Evolutionary conservation across 2,797 vertebrate genomes (phyloP).

Genomic region (Phrynocephalus forsythii): DNA sequence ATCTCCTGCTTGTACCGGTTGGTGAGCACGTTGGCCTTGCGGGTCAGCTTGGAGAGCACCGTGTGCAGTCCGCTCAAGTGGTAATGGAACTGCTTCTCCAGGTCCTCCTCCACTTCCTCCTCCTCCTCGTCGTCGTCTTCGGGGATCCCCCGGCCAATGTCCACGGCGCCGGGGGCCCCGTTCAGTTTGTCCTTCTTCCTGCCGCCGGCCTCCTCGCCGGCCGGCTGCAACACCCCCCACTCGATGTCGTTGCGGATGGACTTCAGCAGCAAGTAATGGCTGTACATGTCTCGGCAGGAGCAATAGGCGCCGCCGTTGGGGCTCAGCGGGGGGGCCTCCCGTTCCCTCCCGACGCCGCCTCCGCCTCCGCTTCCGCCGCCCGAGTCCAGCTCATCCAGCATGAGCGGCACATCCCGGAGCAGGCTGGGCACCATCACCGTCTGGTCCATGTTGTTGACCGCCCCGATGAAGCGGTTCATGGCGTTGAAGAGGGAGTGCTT

Average conservation of each 20-base stretch:
- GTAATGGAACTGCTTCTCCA: slow-evolving; percentile 91
- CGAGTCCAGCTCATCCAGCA: slow-evolving; percentile 83
- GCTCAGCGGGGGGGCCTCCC: slow-evolving; percentile 55
- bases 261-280: slow-evolving; percentile 94
- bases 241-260: slow-evolving; percentile 96
- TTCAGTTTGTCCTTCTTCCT: slow-evolving; percentile 76
- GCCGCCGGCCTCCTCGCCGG: slow-evolving; percentile 79
- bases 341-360: slow-evolving; percentile 67
- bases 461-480: slow-evolving; percentile 96
- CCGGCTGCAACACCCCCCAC: slow-evolving; percentile 89
- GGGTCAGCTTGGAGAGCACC: slow-evolving; percentile 90
- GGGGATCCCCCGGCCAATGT: slow-evolving; percentile 76
- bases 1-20: slow-evolving; percentile 94
- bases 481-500: slow-evolving; percentile 94
- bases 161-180: slow-evolving; percentile 74
- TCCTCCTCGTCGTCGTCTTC: slow-evolving; percentile 82
- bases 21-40: slow-evolving; percentile 90
- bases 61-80: slow-evolving; percentile 90
- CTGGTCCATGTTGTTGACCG: slow-evolving; percentile 99
- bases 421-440: slow-evolving; percentile 96
- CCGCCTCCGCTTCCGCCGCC: slow-evolving; percentile 64
- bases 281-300: slow-evolving; percentile 91
- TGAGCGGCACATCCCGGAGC: slow-evolving; percentile 93
- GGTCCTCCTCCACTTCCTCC: slow-evolving; percentile 87
- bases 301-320: slow-evolving; percentile 75